These are phyloP conservation scores for Heloderma charlesbogerti DNA, from an alignment of 2,113 vertebrate species.

Conservation along the genomic window DNA sequence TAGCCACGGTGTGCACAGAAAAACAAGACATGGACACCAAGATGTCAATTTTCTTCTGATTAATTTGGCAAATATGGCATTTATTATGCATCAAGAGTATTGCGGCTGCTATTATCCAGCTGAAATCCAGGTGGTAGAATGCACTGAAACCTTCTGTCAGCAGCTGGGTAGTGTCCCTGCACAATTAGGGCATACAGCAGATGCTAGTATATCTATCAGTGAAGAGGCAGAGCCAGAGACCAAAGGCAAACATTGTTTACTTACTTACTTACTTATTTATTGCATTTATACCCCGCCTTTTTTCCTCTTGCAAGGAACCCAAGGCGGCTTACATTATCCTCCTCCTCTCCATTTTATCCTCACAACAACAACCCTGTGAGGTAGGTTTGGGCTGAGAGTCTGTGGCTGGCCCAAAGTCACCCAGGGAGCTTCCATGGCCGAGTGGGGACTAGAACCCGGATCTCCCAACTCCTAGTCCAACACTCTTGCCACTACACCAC, in stretches of 20 bases:
- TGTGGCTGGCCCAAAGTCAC: no score
- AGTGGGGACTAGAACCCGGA: no score
- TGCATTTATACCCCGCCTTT: no score
- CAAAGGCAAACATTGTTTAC: background rate
- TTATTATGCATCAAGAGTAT: background rate
- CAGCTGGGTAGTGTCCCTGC: slow-evolving; percentile 1
- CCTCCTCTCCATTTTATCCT: no score
- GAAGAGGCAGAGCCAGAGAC: background rate
- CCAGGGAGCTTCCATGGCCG: no score
- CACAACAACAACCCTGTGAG: no score
- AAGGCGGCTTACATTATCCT: no score
- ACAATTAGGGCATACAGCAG: slow-evolving; percentile 23
- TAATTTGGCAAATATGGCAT: slow-evolving; percentile 14
- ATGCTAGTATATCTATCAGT: background rate
- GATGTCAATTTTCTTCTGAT: slow-evolving; percentile 13
- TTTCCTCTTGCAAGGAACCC: no score
- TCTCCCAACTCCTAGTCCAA: no score
- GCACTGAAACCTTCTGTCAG: background rate
- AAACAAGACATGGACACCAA: background rate
- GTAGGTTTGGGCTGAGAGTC: no score
- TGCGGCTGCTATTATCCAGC: background rate
- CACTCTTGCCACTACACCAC: no score
- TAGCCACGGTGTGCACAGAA: background rate
- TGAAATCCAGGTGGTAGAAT: background rate
- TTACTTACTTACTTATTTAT: no score